Evolutionary conservation across 2,797 vertebrate genomes (phyloP), one percentile per base, ranked within the genome.

Genomic region (Rhadinocentrus ornatus): DNA sequence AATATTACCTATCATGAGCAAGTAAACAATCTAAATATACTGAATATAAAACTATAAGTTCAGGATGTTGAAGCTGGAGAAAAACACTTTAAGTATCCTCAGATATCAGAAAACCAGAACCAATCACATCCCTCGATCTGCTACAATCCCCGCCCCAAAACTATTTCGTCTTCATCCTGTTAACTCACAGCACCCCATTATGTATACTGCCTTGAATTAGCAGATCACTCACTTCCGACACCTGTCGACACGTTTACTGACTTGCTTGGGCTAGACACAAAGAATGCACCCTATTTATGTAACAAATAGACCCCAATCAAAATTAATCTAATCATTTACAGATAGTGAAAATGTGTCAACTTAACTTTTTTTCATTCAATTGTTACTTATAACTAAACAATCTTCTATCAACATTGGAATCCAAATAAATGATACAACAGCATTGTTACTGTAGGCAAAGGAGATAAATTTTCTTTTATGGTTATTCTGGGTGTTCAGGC

Each of bases 401-500:
- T 26, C 2, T 22, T 31, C 11, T 32, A 24, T 58, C 12, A 22
- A 66, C 67, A 61, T 24, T 31, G 16, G 35, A 62, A 58, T 39
- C 50, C 58, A 66, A 22, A 27, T 67, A 71, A 54, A 66, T 75
- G 31, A 83, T 78, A 60, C 53, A 72, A 69, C 56, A 31, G 35
- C 56, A 46, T 68, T 56, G 2, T 52, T 70, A 32, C 61, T 72
- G 59, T 69, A 12, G 24, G 54, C n/a, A 77, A 80, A 59, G 5
- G 15, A 77, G 62, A 80, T 3, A 11, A 10, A 61, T n/a, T 60
- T 29, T 64, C 29, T 54, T 62, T 59, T 69, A 24, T 77, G 73
- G 72, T 86, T 84, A 85, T 84, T 89, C 80, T 81, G 66, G 76
- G 71, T 62, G 65, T 73, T 78, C 74, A 73, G 69, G 69, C 84